Evolutionary conservation across 2,113 vertebrate genomes (phyloP), one percentile per base, ranked within the genome.

Genomic region (Poicephalus gulielmi): DNA sequence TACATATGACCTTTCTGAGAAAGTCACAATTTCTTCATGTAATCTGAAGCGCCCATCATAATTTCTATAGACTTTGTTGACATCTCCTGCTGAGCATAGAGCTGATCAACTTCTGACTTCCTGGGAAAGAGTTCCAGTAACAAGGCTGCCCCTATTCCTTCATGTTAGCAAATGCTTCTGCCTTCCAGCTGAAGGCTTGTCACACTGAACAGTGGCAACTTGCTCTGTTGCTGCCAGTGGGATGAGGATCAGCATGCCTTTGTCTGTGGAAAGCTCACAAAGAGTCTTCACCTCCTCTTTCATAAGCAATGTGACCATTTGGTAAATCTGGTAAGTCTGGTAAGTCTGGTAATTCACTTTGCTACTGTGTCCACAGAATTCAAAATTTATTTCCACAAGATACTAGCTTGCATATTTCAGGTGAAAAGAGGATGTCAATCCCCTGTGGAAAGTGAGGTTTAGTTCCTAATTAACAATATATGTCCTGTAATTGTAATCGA

Each of bases 61-160:
- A 95, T 92, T 94, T 93, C 92, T 96, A 87, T 93, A 94, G 91
- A 75, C 52, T 94, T 86, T 93, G 94, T 95, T 96, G 95, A 96
- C 77, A 68, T 96, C 95, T 97, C 92, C 93, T 88, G 90, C 94
- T 96, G 93, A 94, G 88, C 2, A 0, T 9, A 7, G 77, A 79
- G 86, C 76, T 92, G 92, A 96, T 86, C 95, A 93, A 80, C 85
- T 94, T 88, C 90, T 94, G 88, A 73, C 86, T 96, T 95, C 86
- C 86, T 92, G 88, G 90, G 92, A 96, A 96, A 94, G 71, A 78
- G 74, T 66, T 91, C 80, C 0, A 1, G 31, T 86, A 95, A 94
- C 86, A 95, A 95, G 92, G 80, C 80, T 81, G 39, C 22, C 60
- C 86, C 94, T 94, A 92, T 94, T 96, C 59, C 95, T 76, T 50